Conservation (phyloP, 2,113 vertebrate species). For the Pygoscelis antarcticus region DNA sequence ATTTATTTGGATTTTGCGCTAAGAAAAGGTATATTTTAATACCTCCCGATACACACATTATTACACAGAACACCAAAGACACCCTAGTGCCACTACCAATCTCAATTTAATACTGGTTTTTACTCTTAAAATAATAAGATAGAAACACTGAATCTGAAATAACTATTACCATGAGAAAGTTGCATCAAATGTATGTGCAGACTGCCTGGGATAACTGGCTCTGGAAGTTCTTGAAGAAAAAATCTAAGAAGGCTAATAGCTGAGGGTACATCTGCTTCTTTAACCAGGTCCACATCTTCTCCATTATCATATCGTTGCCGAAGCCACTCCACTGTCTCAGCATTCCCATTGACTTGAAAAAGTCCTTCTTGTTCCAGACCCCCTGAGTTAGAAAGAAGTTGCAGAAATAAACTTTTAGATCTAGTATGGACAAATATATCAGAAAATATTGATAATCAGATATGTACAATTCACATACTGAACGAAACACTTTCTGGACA, state of each 20-base stretch:
- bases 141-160: background rate
- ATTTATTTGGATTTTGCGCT: background rate
- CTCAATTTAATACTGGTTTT: background rate
- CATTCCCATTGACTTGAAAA: constrained; percentile 97
- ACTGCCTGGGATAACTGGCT: constrained; percentile 90
- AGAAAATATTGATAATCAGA: background rate
- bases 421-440: background rate
- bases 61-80: background rate
- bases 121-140: background rate
- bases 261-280: constrained; percentile 94
- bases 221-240: constrained; percentile 97
- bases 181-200: constrained; percentile 91
- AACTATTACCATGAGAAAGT: constrained; percentile 87
- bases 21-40: background rate
- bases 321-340: constrained; percentile 97
- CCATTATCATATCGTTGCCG: constrained; percentile 93
- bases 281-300: constrained; percentile 94
- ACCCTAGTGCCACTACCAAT: background rate
- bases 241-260: constrained; percentile 96
- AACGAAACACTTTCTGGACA: background rate
- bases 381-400: constrained; percentile 70
- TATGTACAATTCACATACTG: background rate
- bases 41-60: background rate
- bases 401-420: constrained; percentile 16
- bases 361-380: constrained; percentile 94